Percentiles rank a stretch among this genome's conserved stretches.
Evolutionary conservation across 2,113 vertebrate species (phyloP).

Genomic region (Ranitomeya imitator): DNA sequence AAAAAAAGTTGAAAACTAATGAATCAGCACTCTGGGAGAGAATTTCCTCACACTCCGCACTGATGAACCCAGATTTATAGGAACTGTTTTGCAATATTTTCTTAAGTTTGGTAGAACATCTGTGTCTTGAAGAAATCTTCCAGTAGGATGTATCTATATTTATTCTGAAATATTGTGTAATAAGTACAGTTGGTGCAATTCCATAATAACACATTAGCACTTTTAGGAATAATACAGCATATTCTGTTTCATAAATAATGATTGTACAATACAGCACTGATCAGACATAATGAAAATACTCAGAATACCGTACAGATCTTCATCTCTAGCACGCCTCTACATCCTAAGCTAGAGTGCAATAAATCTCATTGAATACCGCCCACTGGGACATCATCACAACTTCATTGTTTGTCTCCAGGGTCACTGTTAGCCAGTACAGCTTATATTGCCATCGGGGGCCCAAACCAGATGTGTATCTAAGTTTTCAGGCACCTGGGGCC

Average conservation of each 20-base stretch:
- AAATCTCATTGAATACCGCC: no score
- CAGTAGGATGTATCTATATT: not conserved
- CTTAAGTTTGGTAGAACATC: not conserved
- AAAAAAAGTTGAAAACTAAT: not conserved
- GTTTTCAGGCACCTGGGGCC: no score
- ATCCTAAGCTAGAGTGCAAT: no score
- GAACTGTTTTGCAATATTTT: slow-evolving; percentile 42
- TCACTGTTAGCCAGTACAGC: no score
- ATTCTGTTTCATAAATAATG: not conserved
- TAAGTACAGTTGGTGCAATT: not conserved
- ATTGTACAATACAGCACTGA: not conserved
- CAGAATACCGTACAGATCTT: no score
- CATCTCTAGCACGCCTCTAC: no score
- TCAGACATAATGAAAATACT: not conserved
- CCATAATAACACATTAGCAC: not conserved
- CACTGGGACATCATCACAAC: no score
- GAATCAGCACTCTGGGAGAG: not conserved
- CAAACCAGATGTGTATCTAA: no score
- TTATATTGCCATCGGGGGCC: no score
- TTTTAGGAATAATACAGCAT: not conserved
- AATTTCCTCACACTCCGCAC: not conserved
- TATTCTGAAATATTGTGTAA: slow-evolving; percentile 30
- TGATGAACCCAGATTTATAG: slow-evolving; percentile 6
- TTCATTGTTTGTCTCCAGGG: no score
- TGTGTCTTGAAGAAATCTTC: slow-evolving; percentile 22